A percentile compares a stretch with the other conserved stretches of the same genome.
phyloP scores from a whole-genome alignment of 2,888 invertebrate genomes.

The Drosophila emarginata region DNA sequence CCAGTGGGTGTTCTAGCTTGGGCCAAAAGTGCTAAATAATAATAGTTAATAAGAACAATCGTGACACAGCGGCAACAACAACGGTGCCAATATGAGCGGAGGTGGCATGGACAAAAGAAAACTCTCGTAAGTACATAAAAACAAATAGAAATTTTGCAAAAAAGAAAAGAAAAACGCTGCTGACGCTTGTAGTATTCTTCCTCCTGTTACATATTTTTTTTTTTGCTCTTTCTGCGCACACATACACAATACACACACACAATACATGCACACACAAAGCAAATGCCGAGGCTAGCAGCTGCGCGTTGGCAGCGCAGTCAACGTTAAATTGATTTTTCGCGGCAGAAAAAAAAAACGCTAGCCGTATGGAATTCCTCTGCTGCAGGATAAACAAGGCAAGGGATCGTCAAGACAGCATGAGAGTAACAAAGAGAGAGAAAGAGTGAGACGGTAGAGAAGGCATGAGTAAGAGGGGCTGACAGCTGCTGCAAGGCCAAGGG shows the following conservation, averaged over 20 bases:
- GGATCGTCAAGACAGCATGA: constrained; percentile 22
- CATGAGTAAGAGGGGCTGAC: constrained; percentile 8
- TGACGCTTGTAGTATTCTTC: constrained; percentile 32
- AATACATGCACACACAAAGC: constrained; percentile 10
- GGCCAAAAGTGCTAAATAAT: constrained; percentile 45
- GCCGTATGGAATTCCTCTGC: constrained; percentile 45
- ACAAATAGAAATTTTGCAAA: constrained; percentile 14
- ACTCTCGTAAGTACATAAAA: constrained; percentile 81
- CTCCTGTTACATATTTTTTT: constrained; percentile 45
- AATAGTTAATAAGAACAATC: constrained; percentile 37
- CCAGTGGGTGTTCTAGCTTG: constrained; percentile 49
- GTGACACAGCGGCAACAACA: constrained; percentile 39
- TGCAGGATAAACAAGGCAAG: constrained; percentile 47
- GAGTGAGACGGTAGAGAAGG: neutral
- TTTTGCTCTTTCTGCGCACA: constrained; percentile 53
- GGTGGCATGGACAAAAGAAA: constrained; percentile 82
- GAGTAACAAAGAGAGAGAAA: constrained; percentile 16
- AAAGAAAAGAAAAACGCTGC: constrained; percentile 25
- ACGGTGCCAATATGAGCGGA: constrained; percentile 71
- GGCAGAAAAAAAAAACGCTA: constrained; percentile 28
- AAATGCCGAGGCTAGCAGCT: constrained; percentile 44
- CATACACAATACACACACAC: constrained; percentile 47
- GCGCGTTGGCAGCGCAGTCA: constrained; percentile 63
- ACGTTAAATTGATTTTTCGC: constrained; percentile 67
- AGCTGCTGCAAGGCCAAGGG: constrained; percentile 33